These are phyloP conservation scores for Selenia dentaria DNA, from an alignment of 2,888 invertebrate species.

Conservation along the genomic window DNA sequence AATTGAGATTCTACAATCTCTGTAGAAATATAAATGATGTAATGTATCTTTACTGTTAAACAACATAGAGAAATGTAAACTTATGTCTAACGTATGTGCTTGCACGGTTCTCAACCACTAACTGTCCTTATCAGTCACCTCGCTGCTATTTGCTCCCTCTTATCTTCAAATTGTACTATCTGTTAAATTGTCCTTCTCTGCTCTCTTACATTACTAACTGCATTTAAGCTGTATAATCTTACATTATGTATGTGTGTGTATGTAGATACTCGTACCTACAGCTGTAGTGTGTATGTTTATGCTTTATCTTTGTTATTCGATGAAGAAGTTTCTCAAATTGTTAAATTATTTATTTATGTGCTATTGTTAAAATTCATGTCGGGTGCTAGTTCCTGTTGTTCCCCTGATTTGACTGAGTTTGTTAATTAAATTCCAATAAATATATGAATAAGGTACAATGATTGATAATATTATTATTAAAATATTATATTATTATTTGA, in stretches of 20 bases:
- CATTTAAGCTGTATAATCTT: slow-evolving; percentile 39
- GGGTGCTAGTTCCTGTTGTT: slow-evolving; percentile 50
- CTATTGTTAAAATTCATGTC: slow-evolving; percentile 35
- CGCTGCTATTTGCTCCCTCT: slow-evolving; percentile 43
- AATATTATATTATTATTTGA: too few species aligned
- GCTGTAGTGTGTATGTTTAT: slow-evolving; percentile 11
- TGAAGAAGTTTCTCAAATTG: slow-evolving; percentile 15
- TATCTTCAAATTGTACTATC: slow-evolving; percentile 37
- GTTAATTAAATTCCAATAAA: slow-evolving; percentile 34
- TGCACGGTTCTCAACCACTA: slow-evolving; percentile 28
- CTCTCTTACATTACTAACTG: slow-evolving; percentile 38
- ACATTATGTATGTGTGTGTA: slow-evolving; percentile 7
- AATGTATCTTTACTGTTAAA: too few species aligned
- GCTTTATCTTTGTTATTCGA: slow-evolving; percentile 31
- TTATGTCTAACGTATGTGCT: too few species aligned
- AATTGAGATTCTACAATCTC: slow-evolving; percentile 7
- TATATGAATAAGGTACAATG: slow-evolving; percentile 7
- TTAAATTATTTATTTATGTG: slow-evolving; percentile 31
- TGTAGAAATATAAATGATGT: slow-evolving; percentile 36
- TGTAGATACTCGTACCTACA: too few species aligned
- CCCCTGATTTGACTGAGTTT: slow-evolving; percentile 41
- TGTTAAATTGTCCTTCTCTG: slow-evolving; percentile 32
- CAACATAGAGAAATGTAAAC: too few species aligned
- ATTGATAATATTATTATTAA: too few species aligned
- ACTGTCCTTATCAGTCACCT: slow-evolving; percentile 47